Base-by-base conservation (phyloP, 2,113 vertebrate genomes). In the Halcyon malimbica region DNA sequence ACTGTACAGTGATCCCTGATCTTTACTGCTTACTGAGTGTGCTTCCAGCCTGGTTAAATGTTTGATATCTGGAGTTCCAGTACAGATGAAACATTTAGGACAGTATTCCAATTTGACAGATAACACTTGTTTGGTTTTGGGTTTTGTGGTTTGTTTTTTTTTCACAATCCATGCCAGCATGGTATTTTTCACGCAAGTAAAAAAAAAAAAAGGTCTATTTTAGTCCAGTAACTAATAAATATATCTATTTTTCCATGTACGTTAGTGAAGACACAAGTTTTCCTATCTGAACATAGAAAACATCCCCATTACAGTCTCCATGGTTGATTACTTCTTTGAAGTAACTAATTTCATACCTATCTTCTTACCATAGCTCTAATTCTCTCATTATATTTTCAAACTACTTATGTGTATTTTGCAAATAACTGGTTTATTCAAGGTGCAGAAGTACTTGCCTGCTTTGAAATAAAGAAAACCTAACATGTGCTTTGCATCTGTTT, bases 401-500 rank as follows among this genome's bases (percentile, higher is more conserved):
- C 21, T 85, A 73, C 28, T 71, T 29, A 7, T 0, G 31, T 23
- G 3, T 60, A 81, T 93, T 94, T 83, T 93, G 74, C 42, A 80
- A 70, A 71, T 41, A 88, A 89, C 25, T 69, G 65, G 54, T 59
- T 94, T 86, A 70, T 67, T 69, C 57, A 54, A 83, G 35, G 26
- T 70, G 31, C 77, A 89, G 50, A 73, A 91, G 13, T 7, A 29
- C 2, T 3, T 1, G 2, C 28, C 78, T 68, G 44, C 85, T 91
- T 94, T 70, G 89, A 81, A 94, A 94, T 90, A 77, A 82, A 51
- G 5, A 63, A 84, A 94, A 79, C 3, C 11, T 35, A 90, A 56
- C 28, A 9, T 85, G 92, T 89, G 94, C 88, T 98, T 96, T 76
- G 69, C 77, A 82, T 79, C 68, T 77, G 59, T 77, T 97, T 93